Base-by-base conservation (phyloP, 2,113 vertebrate genomes). In the Labeo rohita region DNA sequence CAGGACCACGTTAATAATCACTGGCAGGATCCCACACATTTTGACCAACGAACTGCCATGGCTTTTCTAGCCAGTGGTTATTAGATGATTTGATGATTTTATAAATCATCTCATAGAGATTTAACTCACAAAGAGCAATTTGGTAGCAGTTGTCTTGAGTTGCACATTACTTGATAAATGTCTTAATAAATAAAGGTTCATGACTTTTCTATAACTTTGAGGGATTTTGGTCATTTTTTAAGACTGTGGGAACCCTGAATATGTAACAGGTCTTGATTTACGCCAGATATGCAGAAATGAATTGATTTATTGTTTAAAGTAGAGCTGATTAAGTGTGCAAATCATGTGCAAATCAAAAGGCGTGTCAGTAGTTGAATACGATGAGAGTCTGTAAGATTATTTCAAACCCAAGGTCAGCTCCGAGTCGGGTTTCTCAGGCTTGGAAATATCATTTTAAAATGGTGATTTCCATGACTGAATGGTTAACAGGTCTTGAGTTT, bases 341-440 rank as follows among this genome's bases (percentile, higher is more conserved):
- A 77, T 52, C 74, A 54, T 76, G 74, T 52, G 74, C 74, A 75
- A 49, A n/a, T 75, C 45, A 74, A 34, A 76, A 28, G 34, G 45
- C 16, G 45, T 12, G 23, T 28, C 23, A 28, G 8, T 6, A 77
- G 49, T 2, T 34, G 23, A 77, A 77, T 12, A 50, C 16, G 70
- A 73, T 65, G 4, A 72, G 36, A 43, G 39, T 45, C 28, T 68
- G 45, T 21, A 12, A 16, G 47, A 50, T 52, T 28, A 76, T 50
- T 75, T 76, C 74, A 50, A 28, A 23, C 6, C 13, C 11, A 8
- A 34, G 8, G 47, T 34, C 23, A 15, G 74, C 15, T 13, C 7
- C 28, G 28, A 28, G 28, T 28, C 2, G 28, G 28, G 28, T 28
- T 28, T 28, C 28, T 28, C 28, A 28, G 28, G 63, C 63, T 0